These are phyloP conservation scores for Planococcus citri DNA, from an alignment of 1,140 invertebrate species.

Conservation along the genomic window DNA sequence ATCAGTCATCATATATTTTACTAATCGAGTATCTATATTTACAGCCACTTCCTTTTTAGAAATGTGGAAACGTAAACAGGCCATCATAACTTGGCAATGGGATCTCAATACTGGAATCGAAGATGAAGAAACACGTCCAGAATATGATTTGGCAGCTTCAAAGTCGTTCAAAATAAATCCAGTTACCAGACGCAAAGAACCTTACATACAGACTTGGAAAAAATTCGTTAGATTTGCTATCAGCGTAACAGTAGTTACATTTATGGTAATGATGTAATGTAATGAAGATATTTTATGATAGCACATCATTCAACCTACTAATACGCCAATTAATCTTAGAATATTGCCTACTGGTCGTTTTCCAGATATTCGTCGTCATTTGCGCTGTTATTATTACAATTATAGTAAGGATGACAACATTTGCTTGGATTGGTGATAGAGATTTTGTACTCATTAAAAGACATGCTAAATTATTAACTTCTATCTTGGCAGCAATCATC, in stretches of 20 bases:
- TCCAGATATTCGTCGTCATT: background rate
- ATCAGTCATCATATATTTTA: background rate
- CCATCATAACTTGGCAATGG: conserved; percentile 81
- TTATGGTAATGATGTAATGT: background rate
- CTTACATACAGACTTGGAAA: conserved; percentile 75
- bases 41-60: conserved; percentile 73
- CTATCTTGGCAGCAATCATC: background rate
- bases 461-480: background rate
- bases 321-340: no score
- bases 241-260: background rate
- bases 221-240: background rate
- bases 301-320: no score
- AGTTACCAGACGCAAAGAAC: conserved; percentile 65
- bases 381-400: background rate
- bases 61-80: conserved; percentile 86
- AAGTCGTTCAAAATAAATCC: conserved; percentile 42
- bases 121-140: conserved; percentile 75
- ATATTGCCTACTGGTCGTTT: background rate
- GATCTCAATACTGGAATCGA: conserved; percentile 62
- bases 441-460: background rate
- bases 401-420: background rate
- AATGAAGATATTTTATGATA: no score
- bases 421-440: background rate
- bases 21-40: background rate
- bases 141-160: conserved; percentile 55